Conservation (phyloP, 1,140 invertebrate genomes). For the Drosophila truncata region DNA sequence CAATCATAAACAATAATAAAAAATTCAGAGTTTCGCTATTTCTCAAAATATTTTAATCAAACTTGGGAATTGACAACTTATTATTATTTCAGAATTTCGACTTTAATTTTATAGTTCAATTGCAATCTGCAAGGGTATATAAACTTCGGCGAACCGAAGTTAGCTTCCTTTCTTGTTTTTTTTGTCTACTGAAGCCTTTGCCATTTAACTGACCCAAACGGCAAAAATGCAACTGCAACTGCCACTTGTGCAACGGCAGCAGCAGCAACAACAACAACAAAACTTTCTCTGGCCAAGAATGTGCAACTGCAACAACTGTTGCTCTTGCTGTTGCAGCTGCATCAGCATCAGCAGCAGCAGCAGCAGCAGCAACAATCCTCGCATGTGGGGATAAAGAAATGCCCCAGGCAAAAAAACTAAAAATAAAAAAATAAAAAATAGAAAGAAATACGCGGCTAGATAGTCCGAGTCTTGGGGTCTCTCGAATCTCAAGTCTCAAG, state of each 20-base stretch:
- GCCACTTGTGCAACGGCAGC: conserved; percentile 64
- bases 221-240: conserved; percentile 42
- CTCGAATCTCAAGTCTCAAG: conserved; percentile 16
- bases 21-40: too few species aligned
- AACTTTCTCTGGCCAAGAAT: conserved; percentile 82
- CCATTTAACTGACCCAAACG: conserved; percentile 70
- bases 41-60: too few species aligned
- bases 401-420: conserved; percentile 36
- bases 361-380: conserved; percentile 43
- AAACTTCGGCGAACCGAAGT: too few species aligned
- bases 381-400: conserved; percentile 43
- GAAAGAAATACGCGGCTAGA: conserved; percentile 47
- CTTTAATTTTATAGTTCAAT: too few species aligned
- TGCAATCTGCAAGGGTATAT: too few species aligned
- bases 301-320: conserved; percentile 72
- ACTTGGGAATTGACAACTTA: too few species aligned
- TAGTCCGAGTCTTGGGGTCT: conserved; percentile 17
- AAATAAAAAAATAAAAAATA: conserved; percentile 9
- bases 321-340: conserved; percentile 17
- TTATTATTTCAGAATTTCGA: too few species aligned
- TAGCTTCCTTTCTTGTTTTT: not conserved
- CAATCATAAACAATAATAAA: too few species aligned
- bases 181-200: conserved; percentile 46
- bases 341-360: conserved; percentile 18
- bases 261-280: conserved; percentile 55